Evolutionary conservation across 2,113 vertebrate genomes (phyloP).

Genomic region (Oxyura jamaicensis): DNA sequence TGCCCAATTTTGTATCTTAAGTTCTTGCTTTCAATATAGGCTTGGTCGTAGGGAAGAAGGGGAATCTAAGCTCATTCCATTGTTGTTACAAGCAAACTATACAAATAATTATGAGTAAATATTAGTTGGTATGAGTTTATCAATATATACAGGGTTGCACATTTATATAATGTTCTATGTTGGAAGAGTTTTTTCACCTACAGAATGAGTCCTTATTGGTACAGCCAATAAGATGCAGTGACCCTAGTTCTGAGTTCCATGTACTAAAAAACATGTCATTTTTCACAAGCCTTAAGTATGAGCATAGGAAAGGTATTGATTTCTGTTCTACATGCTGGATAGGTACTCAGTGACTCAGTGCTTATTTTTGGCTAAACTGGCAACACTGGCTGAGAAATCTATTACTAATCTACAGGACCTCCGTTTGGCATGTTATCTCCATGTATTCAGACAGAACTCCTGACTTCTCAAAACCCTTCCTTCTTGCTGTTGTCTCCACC

Average conservation of each 20-base stretch:
- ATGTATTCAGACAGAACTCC: background rate
- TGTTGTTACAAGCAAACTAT: background rate
- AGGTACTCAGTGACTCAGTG: background rate
- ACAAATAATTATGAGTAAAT: background rate
- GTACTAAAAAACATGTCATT: no score
- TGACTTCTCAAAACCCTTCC: background rate
- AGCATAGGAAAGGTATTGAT: background rate
- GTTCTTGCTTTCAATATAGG: background rate
- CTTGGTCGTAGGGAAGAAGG: background rate
- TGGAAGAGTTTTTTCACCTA: no score
- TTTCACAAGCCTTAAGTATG: no score
- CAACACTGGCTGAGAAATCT: background rate
- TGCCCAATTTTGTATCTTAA: background rate
- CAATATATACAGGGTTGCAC: no score
- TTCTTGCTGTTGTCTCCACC: background rate
- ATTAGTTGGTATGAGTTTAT: background rate
- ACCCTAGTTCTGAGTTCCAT: no score
- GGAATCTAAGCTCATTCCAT: background rate
- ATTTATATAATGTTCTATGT: no score
- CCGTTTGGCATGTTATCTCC: background rate
- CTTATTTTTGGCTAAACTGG: background rate
- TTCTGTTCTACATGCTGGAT: background rate
- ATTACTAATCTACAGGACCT: background rate
- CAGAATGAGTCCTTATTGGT: no score
- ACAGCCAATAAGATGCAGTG: no score